Conservation (phyloP, 1,140 invertebrate species). For the Meloidogyne floridensis region DNA sequence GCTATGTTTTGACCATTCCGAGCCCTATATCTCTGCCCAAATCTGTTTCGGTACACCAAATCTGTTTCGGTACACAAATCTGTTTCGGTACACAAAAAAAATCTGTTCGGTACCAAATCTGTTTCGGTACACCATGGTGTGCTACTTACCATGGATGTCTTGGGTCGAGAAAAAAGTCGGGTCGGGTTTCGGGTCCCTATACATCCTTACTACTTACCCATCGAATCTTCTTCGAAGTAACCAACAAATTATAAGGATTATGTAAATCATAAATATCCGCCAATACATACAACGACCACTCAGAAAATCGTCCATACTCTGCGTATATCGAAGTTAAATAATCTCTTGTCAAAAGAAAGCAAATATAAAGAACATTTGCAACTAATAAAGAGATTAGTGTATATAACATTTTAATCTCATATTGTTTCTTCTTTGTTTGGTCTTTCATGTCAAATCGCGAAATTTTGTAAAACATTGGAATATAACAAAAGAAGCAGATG, state of each 20-base stretch:
- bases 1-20: no score
- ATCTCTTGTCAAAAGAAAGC: slow-evolving; percentile 1
- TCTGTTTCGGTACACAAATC: no score
- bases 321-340: neutral
- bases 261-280: slow-evolving; percentile 24
- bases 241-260: slow-evolving; percentile 3
- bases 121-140: no score
- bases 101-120: no score
- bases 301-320: neutral
- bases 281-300: neutral
- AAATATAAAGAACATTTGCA: slow-evolving; percentile 14
- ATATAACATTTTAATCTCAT: slow-evolving; percentile 17
- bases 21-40: no score
- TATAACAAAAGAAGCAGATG: slow-evolving; percentile 11
- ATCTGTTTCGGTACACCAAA: no score
- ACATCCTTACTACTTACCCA: no score
- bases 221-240: slow-evolving; percentile 13
- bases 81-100: no score
- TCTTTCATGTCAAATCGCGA: neutral
- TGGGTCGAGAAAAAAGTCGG: no score
- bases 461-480: slow-evolving; percentile 12
- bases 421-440: neutral
- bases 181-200: no score
- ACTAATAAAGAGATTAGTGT: slow-evolving; percentile 5
- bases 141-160: no score